Conservation (phyloP, 2,888 invertebrate species). For the Aquatica leii region DNA sequence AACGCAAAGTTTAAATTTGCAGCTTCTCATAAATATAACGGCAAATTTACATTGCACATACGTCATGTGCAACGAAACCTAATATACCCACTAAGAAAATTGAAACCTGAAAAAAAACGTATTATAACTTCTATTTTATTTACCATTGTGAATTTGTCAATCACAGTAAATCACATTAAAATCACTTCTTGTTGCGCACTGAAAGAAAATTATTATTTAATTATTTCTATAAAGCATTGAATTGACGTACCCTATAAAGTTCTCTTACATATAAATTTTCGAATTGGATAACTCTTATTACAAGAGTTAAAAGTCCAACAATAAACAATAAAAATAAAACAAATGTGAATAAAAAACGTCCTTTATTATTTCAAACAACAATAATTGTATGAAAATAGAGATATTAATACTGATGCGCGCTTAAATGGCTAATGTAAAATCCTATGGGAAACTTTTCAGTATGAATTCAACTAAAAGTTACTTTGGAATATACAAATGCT, state of each 20-base stretch:
- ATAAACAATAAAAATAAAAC: conserved; percentile 5
- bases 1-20: too few relatives aligned
- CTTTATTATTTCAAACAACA: conserved; percentile 37
- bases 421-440: conserved; percentile 21
- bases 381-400: conserved; percentile 39
- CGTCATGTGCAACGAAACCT: too few relatives aligned
- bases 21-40: too few relatives aligned
- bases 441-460: conserved; percentile 25
- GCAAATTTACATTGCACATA: too few relatives aligned
- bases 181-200: background rate
- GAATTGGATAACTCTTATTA: too few relatives aligned
- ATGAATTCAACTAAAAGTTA: background rate
- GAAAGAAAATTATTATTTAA: background rate
- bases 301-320: background rate
- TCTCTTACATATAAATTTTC: too few relatives aligned
- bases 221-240: background rate
- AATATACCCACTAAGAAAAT: too few relatives aligned
- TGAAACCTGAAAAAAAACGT: too few relatives aligned
- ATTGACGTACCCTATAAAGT: background rate
- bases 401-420: conserved; percentile 34
- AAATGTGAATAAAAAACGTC: conserved; percentile 29
- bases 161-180: too few relatives aligned
- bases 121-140: too few relatives aligned
- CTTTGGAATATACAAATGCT: too few relatives aligned
- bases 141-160: too few relatives aligned